These are phyloP conservation scores for Hyla sarda DNA, from an alignment of 2,113 vertebrate genomes.

Conservation along the genomic window DNA sequence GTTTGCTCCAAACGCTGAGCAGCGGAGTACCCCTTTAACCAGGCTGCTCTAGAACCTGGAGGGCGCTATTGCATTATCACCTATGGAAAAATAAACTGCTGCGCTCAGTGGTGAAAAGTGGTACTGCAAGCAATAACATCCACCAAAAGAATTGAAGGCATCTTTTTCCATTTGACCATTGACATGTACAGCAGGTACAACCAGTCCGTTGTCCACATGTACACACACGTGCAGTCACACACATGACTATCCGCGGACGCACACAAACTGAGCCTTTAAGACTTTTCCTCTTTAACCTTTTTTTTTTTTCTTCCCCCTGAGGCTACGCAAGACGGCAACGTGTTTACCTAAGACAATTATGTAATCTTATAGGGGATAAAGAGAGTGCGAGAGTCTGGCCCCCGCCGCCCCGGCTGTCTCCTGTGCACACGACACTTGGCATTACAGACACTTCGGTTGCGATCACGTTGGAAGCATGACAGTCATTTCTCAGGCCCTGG, in stretches of 20 bases:
- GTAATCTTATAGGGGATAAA: background rate
- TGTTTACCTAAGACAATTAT: background rate
- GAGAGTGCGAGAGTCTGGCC: background rate
- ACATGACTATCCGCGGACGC: too few relatives aligned
- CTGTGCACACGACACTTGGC: background rate
- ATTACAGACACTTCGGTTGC: background rate
- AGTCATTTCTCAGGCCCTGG: background rate
- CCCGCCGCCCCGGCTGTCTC: background rate
- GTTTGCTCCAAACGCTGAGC: too few relatives aligned
- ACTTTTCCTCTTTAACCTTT: background rate
- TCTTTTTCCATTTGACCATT: background rate
- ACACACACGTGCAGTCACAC: too few relatives aligned
- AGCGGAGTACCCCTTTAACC: too few relatives aligned
- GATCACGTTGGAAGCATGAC: background rate
- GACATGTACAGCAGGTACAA: too few relatives aligned
- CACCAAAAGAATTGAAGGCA: background rate
- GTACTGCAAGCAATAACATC: background rate
- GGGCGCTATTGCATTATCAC: background rate
- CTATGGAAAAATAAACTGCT: background rate
- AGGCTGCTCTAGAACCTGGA: background rate
- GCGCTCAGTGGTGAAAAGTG: background rate
- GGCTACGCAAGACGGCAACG: background rate
- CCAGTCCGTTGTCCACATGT: too few relatives aligned
- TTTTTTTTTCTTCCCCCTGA: too few relatives aligned
- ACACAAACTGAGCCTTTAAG: constrained; percentile 1